Base-by-base conservation (phyloP, 2,113 vertebrate species). In the Nothoprocta perdicaria region DNA sequence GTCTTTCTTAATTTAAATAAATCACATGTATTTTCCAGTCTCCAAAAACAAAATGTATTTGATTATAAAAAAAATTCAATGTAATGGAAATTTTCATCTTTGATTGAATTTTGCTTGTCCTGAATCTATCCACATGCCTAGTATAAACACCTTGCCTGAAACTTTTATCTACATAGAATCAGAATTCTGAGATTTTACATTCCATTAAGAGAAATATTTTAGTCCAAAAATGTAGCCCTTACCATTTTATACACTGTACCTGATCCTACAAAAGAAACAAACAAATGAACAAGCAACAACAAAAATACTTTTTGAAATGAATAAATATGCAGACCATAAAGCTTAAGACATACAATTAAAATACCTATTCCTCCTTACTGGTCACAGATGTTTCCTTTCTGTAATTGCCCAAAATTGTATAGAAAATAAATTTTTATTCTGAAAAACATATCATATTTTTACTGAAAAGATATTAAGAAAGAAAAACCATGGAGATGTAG, bases 401-500 rank as follows among this genome's bases (percentile, higher is more conserved):
- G 16, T 22, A 71, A 43, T n/a, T 35, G 15, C 19, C 84, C 13
- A 46, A 53, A 68, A 78, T 12, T 35, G 7, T 58, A 69, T 57
- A 71, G 24, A 5, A 84, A 84, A 11, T 4, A 50, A 45, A 4
- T 2, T 40, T 89, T 71, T 53, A 24, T n/a, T 2, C 5, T 62
- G 46, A 48, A 72, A 81, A n/a, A 61, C 12, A 22, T 6, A 15
- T 17, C 2, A 21, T 19, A 16, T n/a, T 65, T 86, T 86, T 66
- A 27, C 6, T 24, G 62, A 43, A 18, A 71, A 84, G 57, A 45
- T 75, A 35, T 40, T 86, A 2, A 60, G 11, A 77, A 73, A 41
- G 57, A 27, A 3, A 73, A 48, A 48, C 2, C 2, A 50, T 45
- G 38, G 19, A 75, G 69, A 45, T 0, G 0, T 81, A 29, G 10